Evolutionary conservation across 2,113 vertebrate species (phyloP).

Genomic region (Oreochromis aureus): DNA sequence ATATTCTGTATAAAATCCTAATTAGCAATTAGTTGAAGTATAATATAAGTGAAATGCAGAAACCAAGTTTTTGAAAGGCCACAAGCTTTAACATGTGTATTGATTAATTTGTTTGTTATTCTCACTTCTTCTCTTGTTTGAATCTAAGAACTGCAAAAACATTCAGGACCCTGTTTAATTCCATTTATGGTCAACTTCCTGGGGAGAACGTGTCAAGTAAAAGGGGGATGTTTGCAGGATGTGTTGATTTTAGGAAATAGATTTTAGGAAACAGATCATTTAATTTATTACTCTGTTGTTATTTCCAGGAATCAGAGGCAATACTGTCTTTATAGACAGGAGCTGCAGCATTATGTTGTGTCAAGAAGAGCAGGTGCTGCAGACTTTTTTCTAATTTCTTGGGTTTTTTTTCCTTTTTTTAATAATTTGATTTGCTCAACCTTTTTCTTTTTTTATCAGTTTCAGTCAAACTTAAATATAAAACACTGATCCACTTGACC

Average conservation of each 20-base stretch:
- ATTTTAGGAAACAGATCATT: background rate
- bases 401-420: background rate
- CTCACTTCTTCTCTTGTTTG: background rate
- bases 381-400: background rate
- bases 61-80: background rate
- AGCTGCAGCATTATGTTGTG: background rate
- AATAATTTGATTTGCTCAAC: background rate
- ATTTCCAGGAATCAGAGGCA: background rate
- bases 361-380: background rate
- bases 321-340: background rate
- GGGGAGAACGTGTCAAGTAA: background rate
- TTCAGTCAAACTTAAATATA: background rate
- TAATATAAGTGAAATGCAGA: background rate
- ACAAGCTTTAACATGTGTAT: background rate
- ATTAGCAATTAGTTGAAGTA: background rate
- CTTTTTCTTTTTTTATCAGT: background rate
- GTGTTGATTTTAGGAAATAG: background rate
- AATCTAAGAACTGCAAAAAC: background rate
- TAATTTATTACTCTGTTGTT: background rate
- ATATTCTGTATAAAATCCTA: background rate
- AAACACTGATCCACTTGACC: background rate
- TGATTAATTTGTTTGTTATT: fast-evolving
- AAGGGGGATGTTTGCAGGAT: background rate
- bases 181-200: background rate
- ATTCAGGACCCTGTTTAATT: background rate